Evolutionary conservation across 2,888 invertebrate species (phyloP), one percentile per base, ranked within the genome.

Genomic region (Rapana venosa): DNA sequence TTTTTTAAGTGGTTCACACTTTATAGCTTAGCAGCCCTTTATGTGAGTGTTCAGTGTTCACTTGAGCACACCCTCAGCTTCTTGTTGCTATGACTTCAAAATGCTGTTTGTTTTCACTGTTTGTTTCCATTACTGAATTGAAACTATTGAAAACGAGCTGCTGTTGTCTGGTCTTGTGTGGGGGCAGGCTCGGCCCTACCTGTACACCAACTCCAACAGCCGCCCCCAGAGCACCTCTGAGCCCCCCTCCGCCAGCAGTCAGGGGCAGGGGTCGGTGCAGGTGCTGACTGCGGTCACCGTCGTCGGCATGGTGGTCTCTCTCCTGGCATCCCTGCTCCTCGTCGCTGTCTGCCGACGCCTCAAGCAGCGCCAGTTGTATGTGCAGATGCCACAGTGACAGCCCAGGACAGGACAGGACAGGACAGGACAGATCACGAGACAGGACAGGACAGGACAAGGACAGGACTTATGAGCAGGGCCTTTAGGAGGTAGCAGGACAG

Each of bases 161-260:
- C 47, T 47, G 47, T 47, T 47, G 47, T 47, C 47, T 47, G 2
- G 8, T 47, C 47, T 47, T 66, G 66, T 66, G 66, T 66, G 66
- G 2, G 66, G 36, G 1, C 92, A 92, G 92, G 90, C 47, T 26
- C 32, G 81, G 32, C 92, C 92, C 0, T 92, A 91, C 77, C 85
- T 92, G 79, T 92, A 90, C 90, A 92, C 92, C 20, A 84, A 91
- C 85, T 91, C 90, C 81, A 92, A 92, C 87, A 87, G 88, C 90
- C 30, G 58, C 61, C 35, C 22, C 26, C 36, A 15, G 11, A 2
- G n/a, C 15, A 17, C 58, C 22, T 0, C 70, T 0, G 22, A 35
- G 17, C 77, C 47, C 11, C 66, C 13, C 56, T 11, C 20, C 58
- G 6, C 74, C n/a, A 56, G 84, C 17, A 20, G 79, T 0, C 87